These are phyloP conservation scores for Sminthurinus aureus DNA, from an alignment of 2,888 invertebrate genomes.

Conservation along the genomic window DNA sequence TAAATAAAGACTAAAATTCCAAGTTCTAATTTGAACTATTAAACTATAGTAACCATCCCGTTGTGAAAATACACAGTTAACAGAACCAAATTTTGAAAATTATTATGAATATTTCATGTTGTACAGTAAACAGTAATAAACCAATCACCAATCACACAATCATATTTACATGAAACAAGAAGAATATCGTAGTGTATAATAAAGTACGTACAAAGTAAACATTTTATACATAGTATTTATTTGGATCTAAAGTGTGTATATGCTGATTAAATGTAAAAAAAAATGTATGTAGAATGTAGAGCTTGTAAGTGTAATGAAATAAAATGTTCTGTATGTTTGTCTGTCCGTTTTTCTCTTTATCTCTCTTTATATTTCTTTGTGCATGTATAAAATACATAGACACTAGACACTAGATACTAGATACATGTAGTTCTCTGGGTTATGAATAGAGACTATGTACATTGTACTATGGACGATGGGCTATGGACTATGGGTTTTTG, in stretches of 20 bases:
- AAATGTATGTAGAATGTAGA: too few relatives aligned
- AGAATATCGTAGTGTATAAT: not conserved
- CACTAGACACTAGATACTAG: too few relatives aligned
- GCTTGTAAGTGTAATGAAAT: not conserved
- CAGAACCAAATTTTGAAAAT: too few relatives aligned
- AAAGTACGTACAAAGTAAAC: not conserved
- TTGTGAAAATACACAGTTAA: too few relatives aligned
- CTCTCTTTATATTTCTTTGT: not conserved
- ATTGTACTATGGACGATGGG: too few relatives aligned
- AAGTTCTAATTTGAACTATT: too few relatives aligned
- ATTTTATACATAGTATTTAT: not conserved
- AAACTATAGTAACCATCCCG: too few relatives aligned
- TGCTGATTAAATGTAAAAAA: not conserved
- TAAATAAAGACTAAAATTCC: too few relatives aligned
- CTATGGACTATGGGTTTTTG: slow-evolving; percentile 42
- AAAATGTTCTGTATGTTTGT: not conserved
- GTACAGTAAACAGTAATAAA: not conserved
- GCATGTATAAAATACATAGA: slow-evolving; percentile 5
- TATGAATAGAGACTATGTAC: too few relatives aligned
- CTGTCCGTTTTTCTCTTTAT: not conserved
- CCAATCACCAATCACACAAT: not conserved
- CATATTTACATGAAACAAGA: not conserved
- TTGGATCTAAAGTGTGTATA: not conserved
- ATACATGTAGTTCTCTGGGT: not conserved
- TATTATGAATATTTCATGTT: not conserved